Percentiles rank a stretch among this genome's conserved stretches.
These are phyloP conservation scores for Spialia ferax DNA, from an alignment of 2,888 invertebrate genomes.

Conservation along the genomic window DNA sequence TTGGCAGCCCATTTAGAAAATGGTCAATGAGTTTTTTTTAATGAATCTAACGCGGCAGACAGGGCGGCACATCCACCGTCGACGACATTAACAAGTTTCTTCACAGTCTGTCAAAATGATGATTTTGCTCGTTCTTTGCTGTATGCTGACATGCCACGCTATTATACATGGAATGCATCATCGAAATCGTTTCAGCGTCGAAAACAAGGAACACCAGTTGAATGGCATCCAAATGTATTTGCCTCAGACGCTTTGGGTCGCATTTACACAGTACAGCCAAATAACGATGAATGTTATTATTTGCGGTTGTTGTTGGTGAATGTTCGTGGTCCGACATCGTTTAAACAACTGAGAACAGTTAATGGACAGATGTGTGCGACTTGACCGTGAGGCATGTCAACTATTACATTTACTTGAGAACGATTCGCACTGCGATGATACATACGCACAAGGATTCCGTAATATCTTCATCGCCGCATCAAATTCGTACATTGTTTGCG, in stretches of 20 bases:
- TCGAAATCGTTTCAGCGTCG: background rate
- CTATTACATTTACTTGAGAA: conserved; percentile 48
- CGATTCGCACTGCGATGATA: conserved; percentile 44
- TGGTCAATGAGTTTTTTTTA: background rate
- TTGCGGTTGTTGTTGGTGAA: conserved; percentile 26
- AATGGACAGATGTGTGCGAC: conserved; percentile 48
- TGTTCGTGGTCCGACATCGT: conserved; percentile 51
- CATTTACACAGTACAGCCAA: conserved; percentile 55
- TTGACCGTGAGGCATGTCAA: conserved; percentile 50
- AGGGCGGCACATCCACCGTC: background rate
- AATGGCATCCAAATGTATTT: background rate
- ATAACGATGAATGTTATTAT: conserved; percentile 33
- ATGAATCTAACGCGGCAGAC: background rate
- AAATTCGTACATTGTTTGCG: too few species aligned
- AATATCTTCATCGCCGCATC: conserved; percentile 36
- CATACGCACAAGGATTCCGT: conserved; percentile 45
- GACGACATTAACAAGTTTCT: background rate
- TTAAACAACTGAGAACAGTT: conserved; percentile 49
- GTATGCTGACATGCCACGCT: background rate
- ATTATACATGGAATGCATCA: background rate
- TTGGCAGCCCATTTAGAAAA: background rate
- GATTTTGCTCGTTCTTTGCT: background rate
- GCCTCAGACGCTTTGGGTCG: background rate
- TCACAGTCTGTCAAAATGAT: background rate
- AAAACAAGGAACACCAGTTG: background rate